phyloP scores from a whole-genome alignment of 2,113 vertebrate genomes.

The Salvator merianae region DNA sequence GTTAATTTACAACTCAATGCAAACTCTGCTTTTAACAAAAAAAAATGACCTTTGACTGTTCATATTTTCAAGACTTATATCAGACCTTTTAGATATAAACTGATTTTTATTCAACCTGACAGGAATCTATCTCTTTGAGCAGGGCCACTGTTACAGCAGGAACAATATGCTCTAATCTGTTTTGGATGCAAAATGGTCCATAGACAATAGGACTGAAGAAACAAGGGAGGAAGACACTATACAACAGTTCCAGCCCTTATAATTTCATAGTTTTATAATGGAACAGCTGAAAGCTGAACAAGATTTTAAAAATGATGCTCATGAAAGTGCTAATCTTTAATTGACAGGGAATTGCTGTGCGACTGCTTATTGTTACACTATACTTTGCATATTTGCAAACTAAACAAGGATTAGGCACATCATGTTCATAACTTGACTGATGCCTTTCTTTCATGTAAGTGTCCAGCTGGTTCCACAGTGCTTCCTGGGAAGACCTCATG shows the following conservation, averaged over 20 bases:
- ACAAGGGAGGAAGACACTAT: not conserved
- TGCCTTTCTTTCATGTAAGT: conserved; percentile 64
- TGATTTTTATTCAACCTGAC: too few species aligned
- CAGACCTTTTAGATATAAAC: too few species aligned
- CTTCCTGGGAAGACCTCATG: conserved; percentile 70
- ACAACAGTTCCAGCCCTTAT: not conserved
- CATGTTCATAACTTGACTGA: conserved; percentile 65
- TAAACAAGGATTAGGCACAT: conserved; percentile 70
- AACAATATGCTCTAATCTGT: too few species aligned
- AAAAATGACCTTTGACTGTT: too few species aligned
- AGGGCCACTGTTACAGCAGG: too few species aligned
- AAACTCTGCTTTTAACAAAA: too few species aligned
- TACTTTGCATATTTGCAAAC: conserved; percentile 45
- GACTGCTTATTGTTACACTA: conserved; percentile 19
- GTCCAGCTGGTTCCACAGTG: conserved; percentile 72
- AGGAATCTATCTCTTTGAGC: too few species aligned
- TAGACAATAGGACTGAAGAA: conserved; percentile 29
- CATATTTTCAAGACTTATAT: too few species aligned
- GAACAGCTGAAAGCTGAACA: not conserved
- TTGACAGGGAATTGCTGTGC: conserved; percentile 42
- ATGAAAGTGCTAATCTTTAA: conserved; percentile 20
- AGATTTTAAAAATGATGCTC: conserved; percentile 34
- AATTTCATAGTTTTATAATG: not conserved
- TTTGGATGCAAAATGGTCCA: too few species aligned
- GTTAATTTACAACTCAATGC: too few species aligned